These are phyloP conservation scores for Erebia aethiops DNA, from an alignment of 2,888 invertebrate genomes.

Conservation along the genomic window DNA sequence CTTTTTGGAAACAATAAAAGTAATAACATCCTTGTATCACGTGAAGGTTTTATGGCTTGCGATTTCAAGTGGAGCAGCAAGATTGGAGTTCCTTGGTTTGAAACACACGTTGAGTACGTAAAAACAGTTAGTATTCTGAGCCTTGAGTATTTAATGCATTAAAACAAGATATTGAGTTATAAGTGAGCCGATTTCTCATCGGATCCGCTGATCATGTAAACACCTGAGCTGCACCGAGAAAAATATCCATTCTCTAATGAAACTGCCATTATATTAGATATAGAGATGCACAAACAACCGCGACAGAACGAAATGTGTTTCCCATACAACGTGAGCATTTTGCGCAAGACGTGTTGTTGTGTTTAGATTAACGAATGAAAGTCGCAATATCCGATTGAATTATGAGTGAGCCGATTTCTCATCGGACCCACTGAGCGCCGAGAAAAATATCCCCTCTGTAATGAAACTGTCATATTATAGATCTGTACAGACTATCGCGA, in stretches of 20 bases:
- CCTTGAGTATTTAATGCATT: too few species aligned
- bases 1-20: slow-evolving; percentile 58
- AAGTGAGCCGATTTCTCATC: neutral
- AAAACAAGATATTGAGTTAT: slow-evolving; percentile 7
- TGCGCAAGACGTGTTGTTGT: too few species aligned
- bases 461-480: slow-evolving; percentile 44
- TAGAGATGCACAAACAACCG: too few species aligned
- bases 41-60: neutral
- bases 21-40: slow-evolving; percentile 25
- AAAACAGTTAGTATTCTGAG: too few species aligned
- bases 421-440: slow-evolving; percentile 11
- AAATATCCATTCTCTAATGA: slow-evolving; percentile 50
- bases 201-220: slow-evolving; percentile 7
- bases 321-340: too few species aligned
- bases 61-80: too few species aligned
- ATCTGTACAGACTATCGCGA: too few species aligned
- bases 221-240: slow-evolving; percentile 30
- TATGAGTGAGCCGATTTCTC: slow-evolving; percentile 6
- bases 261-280: slow-evolving; percentile 39
- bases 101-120: too few species aligned
- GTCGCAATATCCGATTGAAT: slow-evolving; percentile 19
- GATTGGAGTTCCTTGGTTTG: too few species aligned
- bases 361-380: neutral
- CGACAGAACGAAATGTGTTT: too few species aligned
- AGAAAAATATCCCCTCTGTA: slow-evolving; percentile 48